A percentile compares a stretch with the other conserved stretches of the same genome.
These are phyloP conservation scores for Tortrix viridana DNA, from an alignment of 2,888 invertebrate species.

Conservation along the genomic window DNA sequence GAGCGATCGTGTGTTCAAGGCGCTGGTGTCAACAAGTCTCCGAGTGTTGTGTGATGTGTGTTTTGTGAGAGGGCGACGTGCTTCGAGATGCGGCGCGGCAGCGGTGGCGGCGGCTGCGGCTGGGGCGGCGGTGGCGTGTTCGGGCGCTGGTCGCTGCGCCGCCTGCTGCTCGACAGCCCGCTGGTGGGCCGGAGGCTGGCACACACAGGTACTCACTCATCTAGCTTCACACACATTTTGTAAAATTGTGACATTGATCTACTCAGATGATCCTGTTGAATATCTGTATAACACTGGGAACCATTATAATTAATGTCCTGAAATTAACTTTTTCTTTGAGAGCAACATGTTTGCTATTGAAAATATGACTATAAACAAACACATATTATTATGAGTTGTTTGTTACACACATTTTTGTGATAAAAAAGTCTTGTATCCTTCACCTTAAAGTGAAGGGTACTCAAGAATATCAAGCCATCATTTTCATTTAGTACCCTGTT, in stretches of 20 bases:
- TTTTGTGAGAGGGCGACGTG: constrained; percentile 50
- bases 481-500: no score
- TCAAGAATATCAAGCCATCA: no score
- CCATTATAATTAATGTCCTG: no score
- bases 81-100: constrained; percentile 65
- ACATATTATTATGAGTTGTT: no score
- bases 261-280: neutral
- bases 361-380: no score
- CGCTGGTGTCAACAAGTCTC: constrained; percentile 29
- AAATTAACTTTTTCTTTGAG: no score
- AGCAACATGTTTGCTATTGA: no score
- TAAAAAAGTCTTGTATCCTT: no score
- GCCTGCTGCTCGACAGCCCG: constrained; percentile 88
- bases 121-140: constrained; percentile 75
- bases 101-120: constrained; percentile 72
- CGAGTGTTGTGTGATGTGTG: constrained; percentile 29
- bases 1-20: constrained; percentile 48
- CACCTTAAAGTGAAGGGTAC: no score
- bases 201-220: constrained; percentile 63
- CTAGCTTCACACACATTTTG: no score
- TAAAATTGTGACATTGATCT: neutral
- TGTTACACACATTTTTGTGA: no score
- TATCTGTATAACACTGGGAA: neutral
- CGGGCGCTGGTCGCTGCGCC: constrained; percentile 87
- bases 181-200: constrained; percentile 86